Percentiles rank a stretch among this genome's conserved stretches.
Conservation (phyloP, 2,888 invertebrate genomes). For the Philereme transversata region DNA sequence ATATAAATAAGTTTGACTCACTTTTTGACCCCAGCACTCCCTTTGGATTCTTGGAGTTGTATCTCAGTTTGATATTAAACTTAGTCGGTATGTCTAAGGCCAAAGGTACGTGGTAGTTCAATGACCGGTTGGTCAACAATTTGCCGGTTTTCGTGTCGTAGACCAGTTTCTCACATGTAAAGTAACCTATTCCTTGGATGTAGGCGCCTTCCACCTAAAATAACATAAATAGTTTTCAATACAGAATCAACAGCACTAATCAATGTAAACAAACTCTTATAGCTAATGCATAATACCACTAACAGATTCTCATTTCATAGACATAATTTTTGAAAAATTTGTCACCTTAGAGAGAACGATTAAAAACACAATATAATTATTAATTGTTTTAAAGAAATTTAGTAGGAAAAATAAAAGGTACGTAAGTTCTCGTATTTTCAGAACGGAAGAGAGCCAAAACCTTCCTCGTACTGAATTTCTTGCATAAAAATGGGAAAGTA, state of each 20-base stretch:
- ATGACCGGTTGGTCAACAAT: conserved; percentile 87
- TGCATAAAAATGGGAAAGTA: background rate
- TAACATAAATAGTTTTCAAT: background rate
- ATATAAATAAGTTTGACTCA: conserved; percentile 44
- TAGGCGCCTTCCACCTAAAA: conserved; percentile 87
- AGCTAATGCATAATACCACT: too few relatives aligned
- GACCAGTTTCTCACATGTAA: conserved; percentile 86
- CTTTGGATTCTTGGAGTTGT: conserved; percentile 85
- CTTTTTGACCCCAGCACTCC: conserved; percentile 89
- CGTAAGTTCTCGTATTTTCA: too few relatives aligned
- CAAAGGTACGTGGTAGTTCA: conserved; percentile 88
- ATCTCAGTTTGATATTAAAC: conserved; percentile 85
- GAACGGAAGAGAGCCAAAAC: background rate
- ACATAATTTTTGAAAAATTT: too few relatives aligned
- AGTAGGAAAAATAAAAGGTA: too few relatives aligned
- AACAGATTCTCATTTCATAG: too few relatives aligned
- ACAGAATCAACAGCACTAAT: background rate
- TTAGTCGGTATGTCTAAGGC: conserved; percentile 87
- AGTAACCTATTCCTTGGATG: conserved; percentile 88
- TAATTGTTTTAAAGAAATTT: too few relatives aligned
- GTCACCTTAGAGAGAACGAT: too few relatives aligned
- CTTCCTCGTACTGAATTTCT: background rate
- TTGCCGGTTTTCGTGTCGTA: conserved; percentile 85
- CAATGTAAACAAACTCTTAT: too few relatives aligned
- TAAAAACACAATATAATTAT: too few relatives aligned